Percentiles rank a stretch among this genome's conserved stretches.
Evolutionary conservation across 1,140 invertebrate species (phyloP).

Genomic region (Halictus rubicundus): DNA sequence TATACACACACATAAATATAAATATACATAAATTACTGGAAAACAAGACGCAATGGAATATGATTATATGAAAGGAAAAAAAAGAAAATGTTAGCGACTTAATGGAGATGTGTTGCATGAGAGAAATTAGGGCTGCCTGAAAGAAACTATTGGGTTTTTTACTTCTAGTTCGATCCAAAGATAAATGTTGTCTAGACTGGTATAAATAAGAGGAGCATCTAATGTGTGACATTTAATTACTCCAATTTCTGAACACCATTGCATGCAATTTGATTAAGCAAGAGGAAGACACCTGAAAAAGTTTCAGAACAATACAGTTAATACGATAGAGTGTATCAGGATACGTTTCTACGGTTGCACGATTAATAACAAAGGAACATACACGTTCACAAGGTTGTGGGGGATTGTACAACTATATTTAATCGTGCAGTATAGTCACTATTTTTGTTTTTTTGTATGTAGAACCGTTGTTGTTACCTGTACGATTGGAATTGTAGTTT

Average conservation of each 20-base stretch:
- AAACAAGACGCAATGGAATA: neutral
- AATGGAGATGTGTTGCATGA: neutral
- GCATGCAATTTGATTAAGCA: slow-evolving; percentile 67
- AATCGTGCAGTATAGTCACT: neutral
- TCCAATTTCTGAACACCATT: slow-evolving; percentile 68
- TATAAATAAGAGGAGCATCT: slow-evolving; percentile 46
- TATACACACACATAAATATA: too few relatives aligned
- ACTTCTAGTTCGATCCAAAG: slow-evolving; percentile 61
- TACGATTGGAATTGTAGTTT: slow-evolving; percentile 75
- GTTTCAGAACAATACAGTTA: slow-evolving; percentile 35
- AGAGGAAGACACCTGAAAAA: slow-evolving; percentile 64
- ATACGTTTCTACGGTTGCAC: too few relatives aligned
- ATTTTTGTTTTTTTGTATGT: too few relatives aligned
- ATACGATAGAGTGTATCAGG: neutral
- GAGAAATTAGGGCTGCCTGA: slow-evolving; percentile 14
- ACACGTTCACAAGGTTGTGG: neutral
- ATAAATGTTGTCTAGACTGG: slow-evolving; percentile 51
- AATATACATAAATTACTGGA: neutral
- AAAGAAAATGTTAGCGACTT: neutral
- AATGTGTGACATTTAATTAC: slow-evolving; percentile 52
- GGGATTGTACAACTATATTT: neutral
- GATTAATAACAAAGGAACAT: neutral
- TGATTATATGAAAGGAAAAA: neutral
- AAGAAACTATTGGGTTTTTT: slow-evolving; percentile 47
- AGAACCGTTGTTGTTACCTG: slow-evolving; percentile 64